Percentiles rank a stretch among this genome's conserved stretches.
phyloP scores from a whole-genome alignment of 2,113 vertebrate species.

The Malurus elegans region DNA sequence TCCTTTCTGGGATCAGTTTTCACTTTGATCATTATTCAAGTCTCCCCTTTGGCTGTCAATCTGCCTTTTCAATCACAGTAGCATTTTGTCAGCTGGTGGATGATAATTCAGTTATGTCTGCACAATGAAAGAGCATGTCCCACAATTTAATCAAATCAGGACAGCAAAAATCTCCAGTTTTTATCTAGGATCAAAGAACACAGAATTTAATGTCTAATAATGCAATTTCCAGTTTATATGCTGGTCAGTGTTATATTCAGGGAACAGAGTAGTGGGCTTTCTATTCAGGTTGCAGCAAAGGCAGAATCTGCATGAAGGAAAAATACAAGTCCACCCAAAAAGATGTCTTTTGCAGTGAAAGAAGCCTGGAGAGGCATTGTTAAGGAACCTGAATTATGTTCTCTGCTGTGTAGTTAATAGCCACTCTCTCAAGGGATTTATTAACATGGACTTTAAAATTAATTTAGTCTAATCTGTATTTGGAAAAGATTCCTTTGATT shows the following conservation, averaged over 20 bases:
- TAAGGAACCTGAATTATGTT: background rate
- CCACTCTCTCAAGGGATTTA: background rate
- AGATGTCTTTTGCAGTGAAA: background rate
- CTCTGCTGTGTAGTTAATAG: background rate
- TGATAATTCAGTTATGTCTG: slow-evolving; percentile 18
- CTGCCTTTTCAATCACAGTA: background rate
- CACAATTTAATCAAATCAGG: slow-evolving; percentile 2
- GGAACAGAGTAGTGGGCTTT: background rate
- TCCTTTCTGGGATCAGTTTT: background rate
- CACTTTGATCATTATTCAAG: background rate
- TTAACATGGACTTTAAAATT: background rate
- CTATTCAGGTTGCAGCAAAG: background rate
- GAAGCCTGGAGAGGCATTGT: background rate
- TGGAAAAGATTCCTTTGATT: background rate
- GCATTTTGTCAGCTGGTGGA: background rate
- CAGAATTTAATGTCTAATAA: background rate
- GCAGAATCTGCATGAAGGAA: background rate
- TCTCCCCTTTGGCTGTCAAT: background rate
- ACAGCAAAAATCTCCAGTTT: background rate
- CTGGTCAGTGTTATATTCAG: background rate
- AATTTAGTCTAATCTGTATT: background rate
- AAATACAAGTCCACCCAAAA: background rate
- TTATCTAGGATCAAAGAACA: slow-evolving; percentile 35
- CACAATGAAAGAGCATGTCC: background rate
- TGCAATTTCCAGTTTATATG: slow-evolving; percentile 9